phyloP scores from a whole-genome alignment of 2,888 invertebrate species.

The Hetaerina titia region DNA sequence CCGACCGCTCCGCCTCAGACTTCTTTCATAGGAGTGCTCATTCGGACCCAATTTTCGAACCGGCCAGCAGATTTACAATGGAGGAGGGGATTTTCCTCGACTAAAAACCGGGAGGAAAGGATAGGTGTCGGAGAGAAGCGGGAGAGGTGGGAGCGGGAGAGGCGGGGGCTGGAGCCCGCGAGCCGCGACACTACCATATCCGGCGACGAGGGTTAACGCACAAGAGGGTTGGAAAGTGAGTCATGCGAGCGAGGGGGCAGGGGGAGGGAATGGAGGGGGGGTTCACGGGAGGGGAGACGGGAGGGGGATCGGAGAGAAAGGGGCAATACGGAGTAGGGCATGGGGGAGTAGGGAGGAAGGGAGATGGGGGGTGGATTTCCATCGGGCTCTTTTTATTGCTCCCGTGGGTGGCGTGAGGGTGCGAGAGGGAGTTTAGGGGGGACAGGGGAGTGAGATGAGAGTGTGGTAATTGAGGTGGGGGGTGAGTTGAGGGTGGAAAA shows the following conservation, averaged over 20 bases:
- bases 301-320: not conserved
- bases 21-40: not conserved
- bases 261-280: not conserved
- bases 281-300: not conserved
- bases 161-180: not conserved
- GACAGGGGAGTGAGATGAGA: no score
- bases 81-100: no score
- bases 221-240: not conserved
- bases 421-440: no score
- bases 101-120: no score
- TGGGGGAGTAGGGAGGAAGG: no score
- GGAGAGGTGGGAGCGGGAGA: not conserved
- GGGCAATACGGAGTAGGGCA: no score
- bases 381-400: no score
- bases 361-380: no score
- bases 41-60: not conserved
- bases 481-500: no score
- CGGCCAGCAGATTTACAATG: not conserved
- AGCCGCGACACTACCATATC: not conserved
- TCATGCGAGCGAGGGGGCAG: not conserved
- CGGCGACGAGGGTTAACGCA: not conserved
- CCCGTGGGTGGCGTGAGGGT: no score
- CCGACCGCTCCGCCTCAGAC: no score
- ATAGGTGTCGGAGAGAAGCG: not conserved
- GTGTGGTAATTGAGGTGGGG: no score